Evolutionary conservation across 2,797 vertebrate species (phyloP), one percentile per base, ranked within the genome.

Genomic region (Adrianichthys oophorus): DNA sequence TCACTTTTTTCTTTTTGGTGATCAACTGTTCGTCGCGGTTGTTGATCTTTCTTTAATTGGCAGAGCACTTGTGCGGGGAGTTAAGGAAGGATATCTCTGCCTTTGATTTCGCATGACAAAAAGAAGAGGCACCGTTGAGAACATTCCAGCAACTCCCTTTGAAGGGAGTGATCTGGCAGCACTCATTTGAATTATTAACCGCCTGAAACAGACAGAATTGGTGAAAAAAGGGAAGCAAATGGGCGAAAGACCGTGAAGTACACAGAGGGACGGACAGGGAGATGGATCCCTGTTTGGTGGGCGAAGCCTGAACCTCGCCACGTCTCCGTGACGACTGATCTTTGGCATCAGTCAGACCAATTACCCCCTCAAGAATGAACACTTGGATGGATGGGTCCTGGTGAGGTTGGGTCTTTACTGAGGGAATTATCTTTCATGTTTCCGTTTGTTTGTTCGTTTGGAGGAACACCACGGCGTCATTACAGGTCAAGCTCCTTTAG

Each of bases 181-280:
- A 78, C 85, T 89, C 82, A 85, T 88, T 89, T 88, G 78, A 90
- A 89, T 89, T 89, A 89, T 90, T 89, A 85, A 89, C 76, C 82
- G 83, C 53, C 59, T 59, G 76, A 72, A 74, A 72, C 37, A 76
- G 78, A 74, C 76, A 64, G 73, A 71, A 56, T 48, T 24, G 17
- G 24, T 19, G 15, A 29, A 56, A 49, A 75, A 66, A 29, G 51
- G 40, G n/a, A 56, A 47, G 60, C 41, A 60, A 67, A 52, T 66
- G 68, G 73, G 65, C 14, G 65, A 51, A 51, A 69, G 81, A 82
- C 59, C 19, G 67, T 62, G 56, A 75, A 77, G 59, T 41, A 65
- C 65, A 70, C 37, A 59, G 58, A 40, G 26, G 60, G 58, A 41
- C 49, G 72, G 76, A 73, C 68, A 37, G 62, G 40, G 48, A 74